These are phyloP conservation scores for Cryptops parisi DNA, from an alignment of 2,888 invertebrate genomes.

Conservation along the genomic window DNA sequence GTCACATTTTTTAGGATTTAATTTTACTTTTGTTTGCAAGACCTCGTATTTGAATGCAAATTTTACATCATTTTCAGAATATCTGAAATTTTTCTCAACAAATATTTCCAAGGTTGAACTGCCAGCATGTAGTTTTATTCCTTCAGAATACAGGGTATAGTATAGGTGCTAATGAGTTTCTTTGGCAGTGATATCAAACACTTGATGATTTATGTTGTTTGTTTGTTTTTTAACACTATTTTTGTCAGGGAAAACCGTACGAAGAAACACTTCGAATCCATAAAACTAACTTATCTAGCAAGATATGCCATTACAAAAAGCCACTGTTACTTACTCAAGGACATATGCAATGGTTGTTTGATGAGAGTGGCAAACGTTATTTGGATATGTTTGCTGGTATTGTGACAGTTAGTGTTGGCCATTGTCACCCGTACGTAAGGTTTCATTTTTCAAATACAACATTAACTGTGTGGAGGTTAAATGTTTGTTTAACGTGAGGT, in stretches of 20 bases:
- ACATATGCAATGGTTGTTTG: slow-evolving; percentile 83
- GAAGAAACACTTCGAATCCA: slow-evolving; percentile 43
- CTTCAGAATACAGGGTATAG: not conserved
- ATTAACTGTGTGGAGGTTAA: not conserved
- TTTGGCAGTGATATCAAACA: too few species aligned
- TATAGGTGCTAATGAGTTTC: too few species aligned
- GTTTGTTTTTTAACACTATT: not conserved
- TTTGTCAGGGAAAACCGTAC: slow-evolving; percentile 28
- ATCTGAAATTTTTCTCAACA: too few species aligned
- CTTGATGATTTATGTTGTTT: too few species aligned
- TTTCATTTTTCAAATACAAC: too few species aligned
- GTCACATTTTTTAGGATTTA: too few species aligned
- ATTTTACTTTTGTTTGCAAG: too few species aligned
- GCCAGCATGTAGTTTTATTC: not conserved
- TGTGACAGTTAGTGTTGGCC: slow-evolving; percentile 92
- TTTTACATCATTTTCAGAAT: too few species aligned
- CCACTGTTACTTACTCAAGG: slow-evolving; percentile 75
- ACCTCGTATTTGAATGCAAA: too few species aligned
- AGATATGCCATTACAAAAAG: slow-evolving; percentile 53
- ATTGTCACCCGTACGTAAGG: slow-evolving; percentile 83
- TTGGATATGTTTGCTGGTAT: slow-evolving; percentile 94
- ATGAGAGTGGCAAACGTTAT: slow-evolving; percentile 69
- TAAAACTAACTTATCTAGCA: slow-evolving; percentile 49
- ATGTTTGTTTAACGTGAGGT: too few species aligned
- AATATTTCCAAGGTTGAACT: not conserved